Conservation (phyloP, 2,797 vertebrate species). For the Leptodactylus fallax region DNA sequence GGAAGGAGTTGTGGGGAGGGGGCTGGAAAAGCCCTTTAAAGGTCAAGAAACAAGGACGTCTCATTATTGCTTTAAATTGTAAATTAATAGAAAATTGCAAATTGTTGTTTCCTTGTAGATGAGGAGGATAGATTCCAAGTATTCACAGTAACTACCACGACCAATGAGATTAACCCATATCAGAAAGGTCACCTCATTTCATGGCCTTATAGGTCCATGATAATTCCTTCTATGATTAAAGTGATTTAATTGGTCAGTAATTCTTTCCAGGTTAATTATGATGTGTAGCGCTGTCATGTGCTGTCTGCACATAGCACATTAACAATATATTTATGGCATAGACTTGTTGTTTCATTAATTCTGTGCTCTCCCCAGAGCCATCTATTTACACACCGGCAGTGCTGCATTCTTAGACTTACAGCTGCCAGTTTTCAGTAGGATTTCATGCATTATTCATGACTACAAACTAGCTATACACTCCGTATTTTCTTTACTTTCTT, state of each 20-base stretch:
- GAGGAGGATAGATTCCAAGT: neutral
- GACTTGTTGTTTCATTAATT: slow-evolving; percentile 40
- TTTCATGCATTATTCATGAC: slow-evolving; percentile 56
- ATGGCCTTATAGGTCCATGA: neutral
- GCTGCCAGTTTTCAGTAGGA: slow-evolving; percentile 41
- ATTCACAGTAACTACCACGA: neutral
- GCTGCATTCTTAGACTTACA: slow-evolving; percentile 40
- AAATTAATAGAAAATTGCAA: neutral
- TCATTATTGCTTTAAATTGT: neutral
- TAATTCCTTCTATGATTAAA: neutral
- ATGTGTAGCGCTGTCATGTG: slow-evolving; percentile 36
- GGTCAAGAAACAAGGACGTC: neutral
- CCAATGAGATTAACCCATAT: neutral
- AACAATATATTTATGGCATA: slow-evolving; percentile 52
- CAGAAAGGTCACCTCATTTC: neutral
- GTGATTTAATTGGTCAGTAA: slow-evolving; percentile 15
- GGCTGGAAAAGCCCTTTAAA: neutral
- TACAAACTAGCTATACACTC: neutral
- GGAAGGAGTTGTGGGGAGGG: too few species aligned
- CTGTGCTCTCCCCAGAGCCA: slow-evolving; percentile 41
- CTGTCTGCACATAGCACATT: slow-evolving; percentile 30
- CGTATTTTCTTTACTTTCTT: slow-evolving; percentile 7
- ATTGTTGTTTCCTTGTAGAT: neutral
- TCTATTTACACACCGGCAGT: slow-evolving; percentile 44
- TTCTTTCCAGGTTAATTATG: slow-evolving; percentile 33